These are phyloP conservation scores for Ploceus nigricollis DNA, from an alignment of 2,113 vertebrate genomes.

Conservation along the genomic window DNA sequence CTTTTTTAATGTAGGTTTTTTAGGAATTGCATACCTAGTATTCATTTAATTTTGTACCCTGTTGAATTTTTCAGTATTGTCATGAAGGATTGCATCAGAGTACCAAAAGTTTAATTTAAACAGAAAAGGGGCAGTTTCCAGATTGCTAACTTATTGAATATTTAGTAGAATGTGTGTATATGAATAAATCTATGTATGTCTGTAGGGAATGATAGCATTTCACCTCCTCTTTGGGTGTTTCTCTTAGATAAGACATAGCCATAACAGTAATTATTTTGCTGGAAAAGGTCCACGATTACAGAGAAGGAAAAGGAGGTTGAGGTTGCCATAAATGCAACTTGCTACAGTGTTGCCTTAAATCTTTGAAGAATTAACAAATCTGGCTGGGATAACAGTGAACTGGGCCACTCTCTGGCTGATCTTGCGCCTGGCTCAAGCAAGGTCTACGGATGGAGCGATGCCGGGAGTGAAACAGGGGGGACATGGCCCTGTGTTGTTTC, in stretches of 20 bases:
- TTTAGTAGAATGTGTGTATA: background rate
- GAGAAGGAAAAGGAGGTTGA: background rate
- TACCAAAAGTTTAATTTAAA: background rate
- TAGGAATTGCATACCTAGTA: background rate
- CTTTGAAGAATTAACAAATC: background rate
- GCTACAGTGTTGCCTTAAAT: background rate
- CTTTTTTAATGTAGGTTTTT: background rate
- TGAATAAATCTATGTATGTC: background rate
- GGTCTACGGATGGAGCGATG: background rate
- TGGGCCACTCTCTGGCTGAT: background rate
- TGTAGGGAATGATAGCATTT: background rate
- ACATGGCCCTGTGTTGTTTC: background rate
- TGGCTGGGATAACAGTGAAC: background rate
- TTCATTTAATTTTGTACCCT: background rate
- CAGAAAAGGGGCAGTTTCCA: background rate
- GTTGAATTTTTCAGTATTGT: background rate
- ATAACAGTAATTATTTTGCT: background rate
- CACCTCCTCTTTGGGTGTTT: background rate
- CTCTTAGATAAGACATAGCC: background rate
- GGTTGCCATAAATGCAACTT: background rate
- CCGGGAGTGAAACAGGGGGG: background rate
- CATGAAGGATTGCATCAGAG: background rate
- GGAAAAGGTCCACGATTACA: background rate
- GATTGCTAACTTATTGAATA: background rate
- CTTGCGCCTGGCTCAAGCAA: background rate